These are phyloP conservation scores for Rhagonycha fulva DNA, from an alignment of 2,888 invertebrate species.

Conservation along the genomic window DNA sequence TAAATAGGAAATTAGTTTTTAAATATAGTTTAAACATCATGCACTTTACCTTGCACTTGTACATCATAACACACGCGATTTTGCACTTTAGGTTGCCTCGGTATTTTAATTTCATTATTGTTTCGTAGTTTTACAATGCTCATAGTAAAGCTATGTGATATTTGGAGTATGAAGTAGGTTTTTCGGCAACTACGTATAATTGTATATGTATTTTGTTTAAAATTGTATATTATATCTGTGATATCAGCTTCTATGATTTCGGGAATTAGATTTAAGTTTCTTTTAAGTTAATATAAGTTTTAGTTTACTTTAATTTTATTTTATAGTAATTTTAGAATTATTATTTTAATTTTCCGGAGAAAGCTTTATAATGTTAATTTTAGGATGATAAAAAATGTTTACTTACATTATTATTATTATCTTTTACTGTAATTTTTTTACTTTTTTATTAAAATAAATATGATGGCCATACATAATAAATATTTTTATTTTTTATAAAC, in stretches of 20 bases:
- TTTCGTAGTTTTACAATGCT: slow-evolving; percentile 41
- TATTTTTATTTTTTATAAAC: not conserved
- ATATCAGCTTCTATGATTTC: slow-evolving; percentile 53
- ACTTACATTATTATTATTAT: not conserved
- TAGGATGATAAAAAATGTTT: not conserved
- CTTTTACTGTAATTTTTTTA: not conserved
- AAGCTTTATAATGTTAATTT: not conserved
- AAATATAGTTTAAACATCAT: not conserved
- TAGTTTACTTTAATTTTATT: not conserved
- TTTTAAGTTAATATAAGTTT: not conserved
- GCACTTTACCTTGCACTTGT: slow-evolving; percentile 10
- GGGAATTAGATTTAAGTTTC: slow-evolving; percentile 30
- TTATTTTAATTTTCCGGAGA: not conserved
- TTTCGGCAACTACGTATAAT: slow-evolving; percentile 25
- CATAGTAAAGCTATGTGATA: slow-evolving; percentile 51
- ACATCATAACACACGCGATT: slow-evolving; percentile 14
- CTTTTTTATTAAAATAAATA: not conserved
- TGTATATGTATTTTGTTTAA: slow-evolving; percentile 22
- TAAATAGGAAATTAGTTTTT: slow-evolving; percentile 16
- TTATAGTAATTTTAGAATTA: not conserved
- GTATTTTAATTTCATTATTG: slow-evolving; percentile 5
- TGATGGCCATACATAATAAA: not conserved
- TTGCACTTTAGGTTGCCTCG: slow-evolving; percentile 30
- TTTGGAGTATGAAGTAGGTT: slow-evolving; percentile 30
- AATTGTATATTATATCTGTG: slow-evolving; percentile 48